phyloP scores from a whole-genome alignment of 2,888 invertebrate species.

The Xylocampa areola region DNA sequence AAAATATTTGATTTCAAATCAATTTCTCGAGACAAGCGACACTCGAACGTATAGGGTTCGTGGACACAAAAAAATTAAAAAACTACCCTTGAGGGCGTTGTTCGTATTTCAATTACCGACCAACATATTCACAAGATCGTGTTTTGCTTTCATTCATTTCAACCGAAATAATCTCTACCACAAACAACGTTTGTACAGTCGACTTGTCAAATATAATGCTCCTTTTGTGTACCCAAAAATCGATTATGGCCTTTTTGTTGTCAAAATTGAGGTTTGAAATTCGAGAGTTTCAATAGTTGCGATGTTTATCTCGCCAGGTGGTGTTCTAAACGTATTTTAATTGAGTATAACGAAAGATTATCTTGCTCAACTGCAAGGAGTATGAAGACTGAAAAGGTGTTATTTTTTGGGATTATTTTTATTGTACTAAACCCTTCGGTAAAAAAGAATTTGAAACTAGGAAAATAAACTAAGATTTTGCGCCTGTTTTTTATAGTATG shows the following conservation, averaged over 20 bases:
- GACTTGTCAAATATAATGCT: slow-evolving; percentile 89
- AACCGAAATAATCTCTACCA: slow-evolving; percentile 89
- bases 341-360: slow-evolving; percentile 75
- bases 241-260: slow-evolving; percentile 90
- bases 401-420: slow-evolving; percentile 47
- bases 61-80: slow-evolving; percentile 73
- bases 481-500: background rate
- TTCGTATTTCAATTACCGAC: slow-evolving; percentile 86
- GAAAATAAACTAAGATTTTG: slow-evolving; percentile 42
- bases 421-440: background rate
- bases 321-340: slow-evolving; percentile 85
- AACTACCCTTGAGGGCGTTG: slow-evolving; percentile 75
- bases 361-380: slow-evolving; percentile 45
- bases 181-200: slow-evolving; percentile 87
- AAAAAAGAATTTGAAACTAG: slow-evolving; percentile 17
- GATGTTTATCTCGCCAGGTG: slow-evolving; percentile 89
- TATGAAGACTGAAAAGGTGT: slow-evolving; percentile 46
- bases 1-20: slow-evolving; percentile 54
- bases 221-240: slow-evolving; percentile 85
- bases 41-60: slow-evolving; percentile 66
- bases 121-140: slow-evolving; percentile 85
- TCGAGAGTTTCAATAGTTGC: slow-evolving; percentile 87
- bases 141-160: slow-evolving; percentile 89
- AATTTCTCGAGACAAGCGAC: slow-evolving; percentile 59
- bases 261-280: slow-evolving; percentile 88